Conservation (phyloP, 2,113 vertebrate genomes). For the Pteropus alecto region DNA sequence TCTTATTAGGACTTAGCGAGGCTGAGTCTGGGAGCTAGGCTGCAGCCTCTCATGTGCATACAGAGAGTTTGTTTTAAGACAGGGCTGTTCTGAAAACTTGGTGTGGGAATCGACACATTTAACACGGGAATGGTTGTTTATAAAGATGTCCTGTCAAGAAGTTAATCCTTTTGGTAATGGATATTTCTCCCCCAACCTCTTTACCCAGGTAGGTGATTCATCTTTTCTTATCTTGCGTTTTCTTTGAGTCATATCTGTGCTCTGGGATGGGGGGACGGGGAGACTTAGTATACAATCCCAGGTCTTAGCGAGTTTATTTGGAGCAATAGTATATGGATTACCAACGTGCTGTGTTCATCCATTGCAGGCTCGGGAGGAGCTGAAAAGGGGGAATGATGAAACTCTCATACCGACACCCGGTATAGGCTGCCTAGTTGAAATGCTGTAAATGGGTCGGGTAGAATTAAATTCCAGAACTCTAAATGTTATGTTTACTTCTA, state of each 20-base stretch:
- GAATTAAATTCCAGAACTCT: background rate
- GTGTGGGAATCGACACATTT: background rate
- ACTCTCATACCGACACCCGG: accelerated
- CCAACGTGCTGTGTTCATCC: background rate
- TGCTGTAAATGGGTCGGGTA: too few species aligned
- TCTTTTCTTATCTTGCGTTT: background rate
- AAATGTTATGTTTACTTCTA: background rate
- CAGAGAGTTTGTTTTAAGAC: too few species aligned
- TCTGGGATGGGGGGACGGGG: background rate
- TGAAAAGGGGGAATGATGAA: background rate
- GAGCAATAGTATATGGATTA: accelerated
- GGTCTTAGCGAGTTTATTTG: background rate
- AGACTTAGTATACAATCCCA: background rate
- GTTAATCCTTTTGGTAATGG: background rate
- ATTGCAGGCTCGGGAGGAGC: background rate
- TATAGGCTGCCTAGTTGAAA: accelerated
- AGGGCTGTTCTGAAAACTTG: background rate
- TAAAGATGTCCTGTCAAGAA: background rate
- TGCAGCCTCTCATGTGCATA: background rate
- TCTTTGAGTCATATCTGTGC: background rate
- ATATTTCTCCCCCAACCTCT: background rate
- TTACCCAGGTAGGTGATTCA: background rate
- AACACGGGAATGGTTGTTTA: background rate
- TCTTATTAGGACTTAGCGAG: background rate
- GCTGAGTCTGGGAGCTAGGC: accelerated